These are phyloP conservation scores for Aspidoscelis tigris DNA, from an alignment of 2,113 vertebrate species.

Conservation along the genomic window DNA sequence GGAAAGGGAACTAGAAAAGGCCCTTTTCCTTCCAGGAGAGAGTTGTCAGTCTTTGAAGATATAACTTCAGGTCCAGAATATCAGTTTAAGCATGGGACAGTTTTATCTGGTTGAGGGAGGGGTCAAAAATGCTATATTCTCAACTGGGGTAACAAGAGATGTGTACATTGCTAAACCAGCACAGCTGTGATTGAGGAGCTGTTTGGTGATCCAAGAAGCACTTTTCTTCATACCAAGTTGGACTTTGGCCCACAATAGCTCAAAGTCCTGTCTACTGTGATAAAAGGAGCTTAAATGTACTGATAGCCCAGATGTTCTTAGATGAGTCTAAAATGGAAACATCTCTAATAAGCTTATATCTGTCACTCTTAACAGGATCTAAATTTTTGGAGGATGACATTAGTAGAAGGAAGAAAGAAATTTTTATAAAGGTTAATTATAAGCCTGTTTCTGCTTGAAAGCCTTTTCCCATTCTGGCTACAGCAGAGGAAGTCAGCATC, in stretches of 20 bases:
- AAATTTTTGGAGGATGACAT: fast-evolving
- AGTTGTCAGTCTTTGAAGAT: too few species aligned
- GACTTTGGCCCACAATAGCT: too few species aligned
- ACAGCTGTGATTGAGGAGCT: too few species aligned
- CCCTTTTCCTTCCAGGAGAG: background rate
- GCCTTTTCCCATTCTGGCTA: background rate
- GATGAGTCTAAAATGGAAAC: background rate
- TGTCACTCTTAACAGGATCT: background rate
- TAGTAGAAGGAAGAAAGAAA: background rate
- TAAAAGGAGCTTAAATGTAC: too few species aligned
- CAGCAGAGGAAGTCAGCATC: background rate
- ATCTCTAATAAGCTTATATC: background rate
- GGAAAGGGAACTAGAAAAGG: background rate
- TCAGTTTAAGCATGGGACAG: background rate
- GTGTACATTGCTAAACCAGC: background rate
- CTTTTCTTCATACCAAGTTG: too few species aligned
- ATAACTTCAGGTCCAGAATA: background rate
- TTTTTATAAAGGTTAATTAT: background rate
- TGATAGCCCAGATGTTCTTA: too few species aligned
- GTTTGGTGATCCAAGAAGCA: too few species aligned
- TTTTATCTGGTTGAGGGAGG: too few species aligned
- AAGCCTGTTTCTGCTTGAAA: background rate
- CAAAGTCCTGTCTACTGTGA: too few species aligned
- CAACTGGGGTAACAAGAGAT: background rate
- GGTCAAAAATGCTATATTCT: background rate